Evolutionary conservation across 2,113 vertebrate species (phyloP), one percentile per base, ranked within the genome.

Genomic region (Vidua macroura): DNA sequence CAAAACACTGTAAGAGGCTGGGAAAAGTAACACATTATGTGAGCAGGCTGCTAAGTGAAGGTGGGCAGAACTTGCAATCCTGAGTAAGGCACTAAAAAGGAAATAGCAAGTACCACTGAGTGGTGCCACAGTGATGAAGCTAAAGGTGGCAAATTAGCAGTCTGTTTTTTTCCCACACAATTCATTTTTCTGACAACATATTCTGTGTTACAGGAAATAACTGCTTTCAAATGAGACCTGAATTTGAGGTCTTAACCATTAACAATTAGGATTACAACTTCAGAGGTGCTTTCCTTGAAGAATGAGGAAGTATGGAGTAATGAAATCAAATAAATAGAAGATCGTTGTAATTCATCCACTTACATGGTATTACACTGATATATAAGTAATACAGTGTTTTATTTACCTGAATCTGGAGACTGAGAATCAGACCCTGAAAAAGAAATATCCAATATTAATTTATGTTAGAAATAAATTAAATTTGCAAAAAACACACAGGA

Each of bases 401-500:
- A 89, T 88, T 98, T 98, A 99, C 99, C 99, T 98, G 99, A 98
- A 95, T 99, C 99, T 95, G 98, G 97, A 83, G 98, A 99, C 83
- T 98, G 98, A 95, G 98, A 98, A 92, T 99, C 99, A 97, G 98
- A 98, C 52, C 98, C 99, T 99, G 97, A 92, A 97, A 96, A 80
- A 97, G 64, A 96, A 96, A 94, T 17, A 59, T 22, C 35, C 82
- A 91, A 6, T 49, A 48, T 93, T 83, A 91, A n/a, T 33, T 58
- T 84, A 13, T 73, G 41, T 24, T 56, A 82, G 46, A 82, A 82
- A 79, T 12, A 63, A 91, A 86, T 37, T 60, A 30, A 79, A 56
- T 63, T 80, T 43, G 39, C 20, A 83, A 86, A 81, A 63, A 48
- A 1, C 48, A n/a, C 46, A 53, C 5, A 21, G 2, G 10, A 70